Evolutionary conservation across 2,888 invertebrate species (phyloP).

Genomic region (Acanthopleura granulata): DNA sequence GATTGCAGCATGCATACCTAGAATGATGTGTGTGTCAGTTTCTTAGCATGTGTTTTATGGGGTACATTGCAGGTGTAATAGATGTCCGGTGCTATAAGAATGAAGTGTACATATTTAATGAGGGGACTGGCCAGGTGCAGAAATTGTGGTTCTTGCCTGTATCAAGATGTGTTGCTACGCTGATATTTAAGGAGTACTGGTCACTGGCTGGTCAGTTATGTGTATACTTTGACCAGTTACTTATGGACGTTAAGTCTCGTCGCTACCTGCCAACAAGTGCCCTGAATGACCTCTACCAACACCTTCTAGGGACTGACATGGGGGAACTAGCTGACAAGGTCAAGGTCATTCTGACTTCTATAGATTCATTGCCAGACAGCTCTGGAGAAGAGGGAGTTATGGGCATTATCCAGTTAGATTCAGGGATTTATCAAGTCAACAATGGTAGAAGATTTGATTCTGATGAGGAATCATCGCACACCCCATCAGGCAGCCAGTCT

Average conservation of each 20-base stretch:
- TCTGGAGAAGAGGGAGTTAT: neutral
- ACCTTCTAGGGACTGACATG: neutral
- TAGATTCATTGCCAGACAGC: neutral
- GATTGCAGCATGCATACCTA: too few relatives aligned
- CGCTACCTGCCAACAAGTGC: neutral
- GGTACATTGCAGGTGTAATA: constrained; percentile 37
- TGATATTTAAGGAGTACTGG: constrained; percentile 30
- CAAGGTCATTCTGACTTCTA: neutral
- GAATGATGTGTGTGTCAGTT: too few relatives aligned
- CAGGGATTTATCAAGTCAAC: constrained; percentile 17
- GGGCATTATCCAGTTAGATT: constrained; percentile 3
- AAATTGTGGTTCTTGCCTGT: constrained; percentile 43
- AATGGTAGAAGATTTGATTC: neutral
- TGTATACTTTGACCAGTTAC: constrained; percentile 29
- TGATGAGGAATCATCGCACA: neutral
- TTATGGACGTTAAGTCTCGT: neutral
- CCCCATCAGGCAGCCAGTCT: constrained; percentile 1
- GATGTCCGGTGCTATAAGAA: constrained; percentile 38
- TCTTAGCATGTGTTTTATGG: too few relatives aligned
- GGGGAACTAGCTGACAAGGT: neutral
- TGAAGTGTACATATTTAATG: constrained; percentile 49
- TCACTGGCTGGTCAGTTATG: constrained; percentile 36
- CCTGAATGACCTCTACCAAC: constrained; percentile 14
- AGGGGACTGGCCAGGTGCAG: constrained; percentile 37
- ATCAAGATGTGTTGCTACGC: constrained; percentile 27